These are phyloP conservation scores for Alentia gelatinosa DNA, from an alignment of 2,888 invertebrate genomes.

Conservation along the genomic window DNA sequence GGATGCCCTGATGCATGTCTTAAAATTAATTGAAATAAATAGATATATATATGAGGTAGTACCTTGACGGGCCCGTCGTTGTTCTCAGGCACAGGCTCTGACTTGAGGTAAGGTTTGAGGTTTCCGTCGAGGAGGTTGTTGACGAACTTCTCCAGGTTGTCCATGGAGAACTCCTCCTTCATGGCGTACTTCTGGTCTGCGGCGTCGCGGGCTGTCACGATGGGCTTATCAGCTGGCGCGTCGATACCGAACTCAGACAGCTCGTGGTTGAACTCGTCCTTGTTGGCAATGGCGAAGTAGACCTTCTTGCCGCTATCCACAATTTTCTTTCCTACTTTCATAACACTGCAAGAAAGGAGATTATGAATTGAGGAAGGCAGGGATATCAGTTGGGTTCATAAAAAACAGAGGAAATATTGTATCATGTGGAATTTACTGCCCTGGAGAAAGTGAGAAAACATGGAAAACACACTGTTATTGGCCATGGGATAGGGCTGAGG, in stretches of 20 bases:
- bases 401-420: no score
- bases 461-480: no score
- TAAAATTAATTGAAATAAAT: no score
- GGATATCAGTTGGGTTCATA: no score
- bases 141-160: conserved; percentile 91
- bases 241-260: conserved; percentile 95
- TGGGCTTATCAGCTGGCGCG: conserved; percentile 89
- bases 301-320: conserved; percentile 83
- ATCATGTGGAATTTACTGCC: no score
- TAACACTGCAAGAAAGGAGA: conserved; percentile 84
- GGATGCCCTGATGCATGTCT: no score
- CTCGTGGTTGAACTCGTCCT: conserved; percentile 96
- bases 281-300: conserved; percentile 94
- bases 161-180: conserved; percentile 94
- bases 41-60: no score
- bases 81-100: conserved; percentile 93
- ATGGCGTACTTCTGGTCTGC: conserved; percentile 94
- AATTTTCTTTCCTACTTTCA: conserved; percentile 91
- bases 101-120: conserved; percentile 95
- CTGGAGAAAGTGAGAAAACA: no score
- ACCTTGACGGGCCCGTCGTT: conserved; percentile 85
- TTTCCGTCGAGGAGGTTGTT: conserved; percentile 90
- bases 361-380: conserved; percentile 1
- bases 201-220: conserved; percentile 90
- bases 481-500: no score